Evolutionary conservation across 2,888 invertebrate genomes (phyloP).

Genomic region (Tinea pellionella): DNA sequence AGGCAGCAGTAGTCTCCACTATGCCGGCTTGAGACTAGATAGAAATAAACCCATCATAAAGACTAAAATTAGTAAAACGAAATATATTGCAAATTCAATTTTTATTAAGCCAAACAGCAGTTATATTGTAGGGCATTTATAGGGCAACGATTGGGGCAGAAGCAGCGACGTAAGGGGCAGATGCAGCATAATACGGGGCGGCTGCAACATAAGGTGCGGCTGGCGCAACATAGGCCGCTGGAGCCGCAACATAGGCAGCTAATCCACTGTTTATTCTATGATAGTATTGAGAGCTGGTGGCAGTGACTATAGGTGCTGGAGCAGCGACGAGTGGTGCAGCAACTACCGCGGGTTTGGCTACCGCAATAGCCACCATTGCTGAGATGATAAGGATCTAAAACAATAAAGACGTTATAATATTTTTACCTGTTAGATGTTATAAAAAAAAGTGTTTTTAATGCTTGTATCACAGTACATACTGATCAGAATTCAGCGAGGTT

Average conservation of each 20-base stretch:
- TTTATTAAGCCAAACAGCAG: too few species aligned
- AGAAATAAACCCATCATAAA: too few species aligned
- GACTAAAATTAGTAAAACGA: too few species aligned
- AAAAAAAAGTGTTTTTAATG: too few species aligned
- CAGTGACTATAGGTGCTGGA: constrained; percentile 68
- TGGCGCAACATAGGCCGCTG: constrained; percentile 33
- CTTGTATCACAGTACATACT: too few species aligned
- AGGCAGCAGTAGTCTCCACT: too few species aligned
- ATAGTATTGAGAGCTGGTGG: constrained; percentile 76
- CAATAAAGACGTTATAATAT: constrained; percentile 18
- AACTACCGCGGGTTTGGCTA: constrained; percentile 37
- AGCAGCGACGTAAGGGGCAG: constrained; percentile 26
- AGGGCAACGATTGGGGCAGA: constrained; percentile 28
- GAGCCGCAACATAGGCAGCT: constrained; percentile 54
- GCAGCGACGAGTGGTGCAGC: constrained; percentile 39
- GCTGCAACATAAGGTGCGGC: constrained; percentile 28
- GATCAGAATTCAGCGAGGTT: too few species aligned
- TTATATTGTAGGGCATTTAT: constrained; percentile 19
- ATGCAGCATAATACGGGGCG: constrained; percentile 27
- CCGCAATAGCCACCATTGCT: constrained; percentile 43
- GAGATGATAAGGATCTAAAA: constrained; percentile 42
- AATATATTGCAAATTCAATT: too few species aligned
- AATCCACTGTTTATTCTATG: constrained; percentile 72
- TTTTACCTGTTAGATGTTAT: too few species aligned
- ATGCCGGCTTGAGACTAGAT: too few species aligned